Conservation (phyloP, 2,888 invertebrate genomes). For the Drosophila meridionalis region DNA sequence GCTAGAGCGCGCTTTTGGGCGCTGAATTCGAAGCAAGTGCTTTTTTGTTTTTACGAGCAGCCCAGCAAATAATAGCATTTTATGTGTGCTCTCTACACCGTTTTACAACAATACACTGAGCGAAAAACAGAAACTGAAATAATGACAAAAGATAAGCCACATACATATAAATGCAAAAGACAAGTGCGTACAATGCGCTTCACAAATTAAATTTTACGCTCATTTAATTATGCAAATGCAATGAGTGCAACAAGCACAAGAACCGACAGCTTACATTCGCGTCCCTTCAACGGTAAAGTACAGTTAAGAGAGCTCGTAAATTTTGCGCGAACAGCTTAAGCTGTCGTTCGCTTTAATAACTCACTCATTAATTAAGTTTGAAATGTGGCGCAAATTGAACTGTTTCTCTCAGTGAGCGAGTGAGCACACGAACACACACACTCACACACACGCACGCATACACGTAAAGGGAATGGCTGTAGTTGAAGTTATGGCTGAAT, state of each 20-base stretch:
- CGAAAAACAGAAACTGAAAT: conserved; percentile 19
- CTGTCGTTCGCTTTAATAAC: neutral
- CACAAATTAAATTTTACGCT: conserved; percentile 4
- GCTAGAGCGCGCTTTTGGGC: conserved; percentile 47
- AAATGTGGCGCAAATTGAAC: conserved; percentile 1
- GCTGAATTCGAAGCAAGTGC: conserved; percentile 49
- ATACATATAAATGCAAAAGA: neutral
- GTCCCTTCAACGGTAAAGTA: neutral
- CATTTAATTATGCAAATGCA: conserved; percentile 2
- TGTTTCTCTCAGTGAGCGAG: conserved; percentile 37
- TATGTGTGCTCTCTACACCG: conserved; percentile 35
- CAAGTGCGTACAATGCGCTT: neutral
- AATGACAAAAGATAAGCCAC: conserved; percentile 9
- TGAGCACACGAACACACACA: neutral
- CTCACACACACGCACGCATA: neutral
- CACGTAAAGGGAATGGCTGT: neutral
- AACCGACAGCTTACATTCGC: neutral
- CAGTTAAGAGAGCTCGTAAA: conserved; percentile 12
- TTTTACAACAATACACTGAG: conserved; percentile 42
- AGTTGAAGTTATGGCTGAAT: conserved; percentile 36
- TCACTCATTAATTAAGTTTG: conserved; percentile 25
- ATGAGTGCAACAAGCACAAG: neutral
- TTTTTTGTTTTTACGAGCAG: conserved; percentile 58
- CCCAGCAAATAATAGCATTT: conserved; percentile 67
- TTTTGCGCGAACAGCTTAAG: conserved; percentile 9